phyloP scores from a whole-genome alignment of 2,888 invertebrate genomes.

The Rambutsinella grinnellia region DNA sequence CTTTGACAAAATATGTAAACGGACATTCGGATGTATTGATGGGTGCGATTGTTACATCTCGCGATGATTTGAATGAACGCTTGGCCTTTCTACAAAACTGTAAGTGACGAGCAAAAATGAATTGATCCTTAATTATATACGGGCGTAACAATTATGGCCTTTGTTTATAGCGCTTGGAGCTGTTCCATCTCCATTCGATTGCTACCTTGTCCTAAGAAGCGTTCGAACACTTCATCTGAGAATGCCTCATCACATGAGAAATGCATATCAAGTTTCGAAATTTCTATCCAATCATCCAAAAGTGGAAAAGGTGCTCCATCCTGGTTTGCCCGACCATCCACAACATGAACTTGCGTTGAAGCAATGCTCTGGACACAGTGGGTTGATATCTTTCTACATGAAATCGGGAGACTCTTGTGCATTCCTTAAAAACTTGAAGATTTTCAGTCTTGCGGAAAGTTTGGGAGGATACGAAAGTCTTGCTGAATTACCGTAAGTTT shows the following conservation, averaged over 20 bases:
- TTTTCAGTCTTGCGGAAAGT: constrained; percentile 92
- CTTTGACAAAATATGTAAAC: constrained; percentile 94
- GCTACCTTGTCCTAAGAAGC: constrained; percentile 74
- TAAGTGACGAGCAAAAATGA: too few species aligned
- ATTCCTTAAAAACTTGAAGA: constrained; percentile 80
- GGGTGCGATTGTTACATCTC: constrained; percentile 87
- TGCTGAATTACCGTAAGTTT: constrained; percentile 90
- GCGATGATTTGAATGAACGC: constrained; percentile 78
- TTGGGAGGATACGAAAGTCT: constrained; percentile 96
- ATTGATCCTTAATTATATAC: neutral
- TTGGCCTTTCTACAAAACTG: constrained; percentile 91
- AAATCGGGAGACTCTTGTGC: constrained; percentile 81
- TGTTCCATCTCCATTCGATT: constrained; percentile 72
- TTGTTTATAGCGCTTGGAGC: constrained; percentile 56
- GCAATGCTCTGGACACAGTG: constrained; percentile 90
- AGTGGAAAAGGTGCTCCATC: constrained; percentile 67
- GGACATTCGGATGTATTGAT: constrained; percentile 98
- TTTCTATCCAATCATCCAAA: constrained; percentile 69
- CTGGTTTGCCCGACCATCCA: constrained; percentile 86
- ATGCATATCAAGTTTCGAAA: constrained; percentile 71
- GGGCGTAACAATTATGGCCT: neutral
- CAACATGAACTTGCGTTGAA: constrained; percentile 83
- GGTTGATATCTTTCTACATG: constrained; percentile 91
- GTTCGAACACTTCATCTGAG: constrained; percentile 73
- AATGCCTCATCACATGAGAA: constrained; percentile 72